Base-by-base conservation (phyloP, 92 coral and sea anemone species). In the Meandrina meandrites region DNA sequence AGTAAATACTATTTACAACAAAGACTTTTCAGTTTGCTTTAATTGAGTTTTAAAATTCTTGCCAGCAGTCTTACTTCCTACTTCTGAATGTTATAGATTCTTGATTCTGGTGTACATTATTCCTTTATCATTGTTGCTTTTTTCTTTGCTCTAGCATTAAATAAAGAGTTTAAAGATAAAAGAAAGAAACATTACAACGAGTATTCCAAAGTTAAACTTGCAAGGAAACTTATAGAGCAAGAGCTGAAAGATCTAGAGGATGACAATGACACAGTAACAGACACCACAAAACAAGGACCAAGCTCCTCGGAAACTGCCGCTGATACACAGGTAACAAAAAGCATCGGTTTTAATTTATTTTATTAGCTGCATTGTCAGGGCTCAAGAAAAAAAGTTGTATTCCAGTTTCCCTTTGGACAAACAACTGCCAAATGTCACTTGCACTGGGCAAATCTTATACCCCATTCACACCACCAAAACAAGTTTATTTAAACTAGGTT, bases 161-260 rank as follows among this genome's bases (percentile, higher is more conserved):
- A 76, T 36, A 91, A 91, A 75, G 95, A 64, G 24, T 97, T 97
- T 75, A 50, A 87, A 70, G 90, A 93, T 47, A 95, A 97, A 83
- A 90, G 99, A 40, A 93, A 88, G 85, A 85, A 91, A 37, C 99
- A 97, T 79, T 97, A 97, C 80, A 97, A 97, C 84, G 99, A 97
- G 86, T 94, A 91, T 47, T 92, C 88, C 18, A 89, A 95, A 74
- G 96, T 97, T 15, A 93, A 94, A 82, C 90, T 95, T 77, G 99
- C 99, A 81, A 87, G 99, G 56, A 94, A 94, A 82, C 88, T 97
- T 19, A 97, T 97, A 88, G 98, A 94, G 50, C 94, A 97, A 69
- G 99, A 97, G 79, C 78, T 95, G 5, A 95, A 91, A n/a, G 98
- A 94, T 35, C 54, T 95, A 62, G 98, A 96, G 85, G 98, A 96